Conservation (phyloP, 2,888 invertebrate species). For the Scaptomyza flava region DNA sequence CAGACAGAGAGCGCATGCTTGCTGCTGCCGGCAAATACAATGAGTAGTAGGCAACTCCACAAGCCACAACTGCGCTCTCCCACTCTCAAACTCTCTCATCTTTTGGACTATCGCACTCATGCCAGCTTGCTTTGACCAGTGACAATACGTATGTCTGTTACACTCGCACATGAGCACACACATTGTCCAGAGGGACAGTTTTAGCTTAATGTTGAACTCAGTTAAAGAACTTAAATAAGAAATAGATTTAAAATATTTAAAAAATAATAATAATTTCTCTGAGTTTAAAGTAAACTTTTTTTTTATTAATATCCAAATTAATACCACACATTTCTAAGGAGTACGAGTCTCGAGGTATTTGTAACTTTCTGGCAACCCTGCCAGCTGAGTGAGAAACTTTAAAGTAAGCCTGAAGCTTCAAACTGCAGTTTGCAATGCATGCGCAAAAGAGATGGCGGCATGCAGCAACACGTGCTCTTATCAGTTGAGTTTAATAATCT, state of each 20-base stretch:
- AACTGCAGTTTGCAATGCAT: constrained; percentile 4
- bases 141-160: constrained; percentile 11
- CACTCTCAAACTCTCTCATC: constrained; percentile 25
- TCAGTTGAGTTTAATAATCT: constrained; percentile 60
- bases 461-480: constrained; percentile 79
- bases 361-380: constrained; percentile 25
- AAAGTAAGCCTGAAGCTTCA: constrained; percentile 10
- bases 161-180: constrained; percentile 35
- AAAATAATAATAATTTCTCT: too few relatives aligned
- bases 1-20: constrained; percentile 78
- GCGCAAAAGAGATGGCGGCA: constrained; percentile 57
- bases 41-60: constrained; percentile 35
- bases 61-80: constrained; percentile 24
- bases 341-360: not conserved
- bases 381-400: constrained; percentile 7
- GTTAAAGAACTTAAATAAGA: constrained; percentile 16
- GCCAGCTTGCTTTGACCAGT: constrained; percentile 21
- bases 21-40: constrained; percentile 61
- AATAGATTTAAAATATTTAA: constrained; percentile 15
- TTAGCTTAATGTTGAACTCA: not conserved
- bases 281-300: too few relatives aligned
- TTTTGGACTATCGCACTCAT: constrained; percentile 1
- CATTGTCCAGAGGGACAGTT: constrained; percentile 15
- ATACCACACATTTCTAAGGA: too few relatives aligned
- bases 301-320: too few relatives aligned